Percentiles rank a stretch among this genome's conserved stretches.
Conservation (phyloP, 2,888 invertebrate genomes). For the Megalurothrips usitatus region DNA sequence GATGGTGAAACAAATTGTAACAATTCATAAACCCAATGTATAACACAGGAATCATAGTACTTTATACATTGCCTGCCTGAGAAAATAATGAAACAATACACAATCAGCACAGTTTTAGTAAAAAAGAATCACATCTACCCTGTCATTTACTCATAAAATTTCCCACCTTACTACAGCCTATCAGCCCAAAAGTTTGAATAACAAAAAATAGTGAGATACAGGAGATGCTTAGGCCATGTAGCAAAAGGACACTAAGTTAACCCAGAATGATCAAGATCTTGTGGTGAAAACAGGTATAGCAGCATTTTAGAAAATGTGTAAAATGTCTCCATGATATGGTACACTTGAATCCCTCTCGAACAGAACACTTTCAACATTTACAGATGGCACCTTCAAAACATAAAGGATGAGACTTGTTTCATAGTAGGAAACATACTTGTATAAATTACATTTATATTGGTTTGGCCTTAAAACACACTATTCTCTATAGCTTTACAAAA, state of each 20-base stretch:
- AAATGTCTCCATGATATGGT: conserved; percentile 8
- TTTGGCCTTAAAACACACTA: conserved; percentile 14
- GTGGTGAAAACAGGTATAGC: neutral
- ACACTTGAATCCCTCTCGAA: neutral
- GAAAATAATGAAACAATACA: neutral
- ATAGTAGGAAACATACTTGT: neutral
- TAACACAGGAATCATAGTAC: too few species aligned
- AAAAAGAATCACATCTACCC: conserved; percentile 23
- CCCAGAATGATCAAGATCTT: neutral
- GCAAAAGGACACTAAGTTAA: neutral
- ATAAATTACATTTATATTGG: neutral
- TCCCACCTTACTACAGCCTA: neutral
- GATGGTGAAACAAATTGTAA: neutral
- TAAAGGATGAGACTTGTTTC: neutral
- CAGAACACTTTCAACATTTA: neutral
- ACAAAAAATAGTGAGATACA: neutral
- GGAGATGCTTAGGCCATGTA: neutral
- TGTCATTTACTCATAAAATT: neutral
- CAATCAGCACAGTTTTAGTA: neutral
- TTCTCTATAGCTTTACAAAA: conserved; percentile 2
- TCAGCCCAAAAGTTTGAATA: neutral
- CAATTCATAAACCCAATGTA: neutral
- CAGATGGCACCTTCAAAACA: neutral
- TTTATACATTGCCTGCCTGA: too few species aligned
- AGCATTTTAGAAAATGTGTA: neutral